A percentile compares a stretch with the other conserved stretches of the same genome.
Evolutionary conservation across 2,888 invertebrate species (phyloP).

Genomic region (Napeogenes sylphis): DNA sequence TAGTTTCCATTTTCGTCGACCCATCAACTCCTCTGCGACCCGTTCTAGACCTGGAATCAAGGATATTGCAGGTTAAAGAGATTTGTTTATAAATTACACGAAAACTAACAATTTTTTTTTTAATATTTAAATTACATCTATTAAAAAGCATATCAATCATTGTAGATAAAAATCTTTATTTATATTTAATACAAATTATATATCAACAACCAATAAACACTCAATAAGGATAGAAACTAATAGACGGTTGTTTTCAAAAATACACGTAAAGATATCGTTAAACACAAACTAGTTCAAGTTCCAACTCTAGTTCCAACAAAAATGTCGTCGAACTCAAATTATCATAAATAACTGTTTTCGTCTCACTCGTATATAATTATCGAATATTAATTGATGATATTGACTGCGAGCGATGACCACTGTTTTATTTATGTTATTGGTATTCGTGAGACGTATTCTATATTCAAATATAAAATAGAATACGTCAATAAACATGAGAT

Average conservation of each 20-base stretch:
- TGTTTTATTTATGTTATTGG: slow-evolving; percentile 22
- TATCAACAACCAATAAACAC: no score
- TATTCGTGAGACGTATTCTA: slow-evolving; percentile 18
- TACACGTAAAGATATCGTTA: no score
- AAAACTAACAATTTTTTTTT: not conserved
- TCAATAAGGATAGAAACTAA: no score
- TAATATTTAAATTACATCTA: not conserved
- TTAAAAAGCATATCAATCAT: no score
- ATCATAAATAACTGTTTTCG: slow-evolving; percentile 43
- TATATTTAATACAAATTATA: no score
- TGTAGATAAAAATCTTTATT: no score
- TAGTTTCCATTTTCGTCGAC: slow-evolving; percentile 96
- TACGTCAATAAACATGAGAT: no score
- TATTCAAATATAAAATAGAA: no score
- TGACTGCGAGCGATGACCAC: slow-evolving; percentile 37
- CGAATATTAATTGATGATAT: slow-evolving; percentile 51
- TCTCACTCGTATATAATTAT: slow-evolving; percentile 42
- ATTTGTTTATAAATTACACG: not conserved
- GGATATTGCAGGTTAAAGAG: not conserved
- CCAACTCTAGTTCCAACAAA: slow-evolving; percentile 32
- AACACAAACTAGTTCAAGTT: not conserved
- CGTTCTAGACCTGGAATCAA: slow-evolving; percentile 90
- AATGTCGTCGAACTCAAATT: slow-evolving; percentile 41
- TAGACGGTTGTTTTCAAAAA: no score
- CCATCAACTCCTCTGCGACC: slow-evolving; percentile 98